Conservation (phyloP, 2,888 invertebrate species). For the Chrysomela aeneicollis region DNA sequence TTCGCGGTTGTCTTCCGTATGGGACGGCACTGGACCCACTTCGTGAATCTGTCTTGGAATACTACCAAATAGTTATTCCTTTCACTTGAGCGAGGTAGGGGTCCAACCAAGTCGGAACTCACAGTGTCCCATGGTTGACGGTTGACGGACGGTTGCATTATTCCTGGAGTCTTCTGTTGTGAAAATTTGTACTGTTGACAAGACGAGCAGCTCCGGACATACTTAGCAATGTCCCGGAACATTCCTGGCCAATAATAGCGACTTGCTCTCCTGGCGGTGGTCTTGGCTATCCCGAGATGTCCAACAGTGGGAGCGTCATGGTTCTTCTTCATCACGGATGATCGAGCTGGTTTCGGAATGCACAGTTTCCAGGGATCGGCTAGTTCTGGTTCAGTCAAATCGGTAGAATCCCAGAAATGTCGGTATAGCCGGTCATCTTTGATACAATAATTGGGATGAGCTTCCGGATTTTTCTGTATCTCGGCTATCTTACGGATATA, state of each 20-base stretch:
- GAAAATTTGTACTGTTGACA: slow-evolving; percentile 44
- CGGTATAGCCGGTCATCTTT: slow-evolving; percentile 17
- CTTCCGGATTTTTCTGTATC: neutral
- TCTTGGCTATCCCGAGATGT: slow-evolving; percentile 32
- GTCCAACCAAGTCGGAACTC: slow-evolving; percentile 21
- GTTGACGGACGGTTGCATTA: slow-evolving; percentile 31
- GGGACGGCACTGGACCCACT: slow-evolving; percentile 36
- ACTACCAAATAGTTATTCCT: slow-evolving; percentile 33
- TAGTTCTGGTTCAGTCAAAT: slow-evolving; percentile 18
- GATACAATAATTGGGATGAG: slow-evolving; percentile 13
- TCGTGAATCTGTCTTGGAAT: slow-evolving; percentile 39
- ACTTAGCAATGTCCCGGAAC: slow-evolving; percentile 40
- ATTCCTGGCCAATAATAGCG: slow-evolving; percentile 49
- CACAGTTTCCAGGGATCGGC: slow-evolving; percentile 28
- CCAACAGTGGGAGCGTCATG: slow-evolving; percentile 16
- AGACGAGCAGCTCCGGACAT: slow-evolving; percentile 40
- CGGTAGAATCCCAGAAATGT: slow-evolving; percentile 15
- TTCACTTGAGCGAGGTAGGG: slow-evolving; percentile 14
- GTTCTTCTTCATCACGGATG: slow-evolving; percentile 11
- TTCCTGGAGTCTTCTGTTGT: slow-evolving; percentile 35
- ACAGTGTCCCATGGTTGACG: slow-evolving; percentile 8
- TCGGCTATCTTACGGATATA: neutral
- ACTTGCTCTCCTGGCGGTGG: slow-evolving; percentile 34
- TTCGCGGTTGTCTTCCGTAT: slow-evolving; percentile 31
- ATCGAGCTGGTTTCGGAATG: slow-evolving; percentile 9